Evolutionary conservation across 2,797 vertebrate genomes (phyloP).

Genomic region (Sebastiscus tertius): DNA sequence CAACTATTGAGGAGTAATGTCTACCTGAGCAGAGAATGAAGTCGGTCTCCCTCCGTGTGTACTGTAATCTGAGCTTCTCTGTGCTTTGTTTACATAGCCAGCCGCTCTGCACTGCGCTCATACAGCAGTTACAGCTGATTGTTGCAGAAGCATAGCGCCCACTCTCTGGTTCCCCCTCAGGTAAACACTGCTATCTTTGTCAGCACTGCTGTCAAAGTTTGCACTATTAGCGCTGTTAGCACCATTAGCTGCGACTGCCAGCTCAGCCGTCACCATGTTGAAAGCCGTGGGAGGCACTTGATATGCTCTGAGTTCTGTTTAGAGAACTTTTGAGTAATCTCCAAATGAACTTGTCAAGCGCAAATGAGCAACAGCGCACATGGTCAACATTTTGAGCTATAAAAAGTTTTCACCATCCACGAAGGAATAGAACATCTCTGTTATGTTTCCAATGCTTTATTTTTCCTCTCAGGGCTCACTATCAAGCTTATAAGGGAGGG

Average conservation of each 20-base stretch:
- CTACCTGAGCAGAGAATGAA: too few species aligned
- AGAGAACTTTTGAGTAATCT: not conserved
- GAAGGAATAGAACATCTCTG: not conserved
- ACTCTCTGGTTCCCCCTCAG: too few species aligned
- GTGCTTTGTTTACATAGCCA: too few species aligned
- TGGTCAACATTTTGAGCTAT: not conserved
- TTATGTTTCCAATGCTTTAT: constrained; percentile 9
- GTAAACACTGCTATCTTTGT: too few species aligned
- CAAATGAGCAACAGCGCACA: not conserved
- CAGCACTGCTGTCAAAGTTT: too few species aligned
- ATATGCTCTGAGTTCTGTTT: not conserved
- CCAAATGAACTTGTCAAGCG: not conserved
- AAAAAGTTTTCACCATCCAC: not conserved
- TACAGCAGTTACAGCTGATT: too few species aligned
- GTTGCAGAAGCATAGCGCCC: too few species aligned
- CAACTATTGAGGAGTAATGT: too few species aligned
- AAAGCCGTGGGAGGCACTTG: not conserved
- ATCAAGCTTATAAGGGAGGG: not conserved
- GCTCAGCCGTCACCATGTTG: not conserved
- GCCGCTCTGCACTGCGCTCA: too few species aligned
- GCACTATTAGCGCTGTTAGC: too few species aligned
- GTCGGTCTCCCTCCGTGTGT: too few species aligned
- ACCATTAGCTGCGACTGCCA: not conserved
- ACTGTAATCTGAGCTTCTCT: too few species aligned
- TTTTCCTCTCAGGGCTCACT: constrained; percentile 7